These are phyloP conservation scores for Macropodus opercularis DNA, from an alignment of 2,797 vertebrate species.

Conservation along the genomic window DNA sequence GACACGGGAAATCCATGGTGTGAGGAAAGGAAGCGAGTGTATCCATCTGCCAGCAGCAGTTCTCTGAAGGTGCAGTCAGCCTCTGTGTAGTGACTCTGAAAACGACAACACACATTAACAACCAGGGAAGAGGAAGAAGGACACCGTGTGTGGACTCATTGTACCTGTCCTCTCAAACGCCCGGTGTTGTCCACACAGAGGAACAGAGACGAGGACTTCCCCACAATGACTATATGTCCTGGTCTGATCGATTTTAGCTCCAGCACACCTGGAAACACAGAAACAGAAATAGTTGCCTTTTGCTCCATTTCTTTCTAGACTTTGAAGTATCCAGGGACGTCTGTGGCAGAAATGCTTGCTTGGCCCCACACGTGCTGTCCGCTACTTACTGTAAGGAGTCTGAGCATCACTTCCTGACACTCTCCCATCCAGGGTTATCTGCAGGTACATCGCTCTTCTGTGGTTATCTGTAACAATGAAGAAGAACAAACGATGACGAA, in stretches of 20 bases:
- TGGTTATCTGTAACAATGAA: slow-evolving; percentile 69
- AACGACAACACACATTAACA: slow-evolving; percentile 1
- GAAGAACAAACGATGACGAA: slow-evolving; percentile 6
- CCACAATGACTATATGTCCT: slow-evolving; percentile 72
- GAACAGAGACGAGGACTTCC: slow-evolving; percentile 70
- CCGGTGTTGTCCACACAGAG: slow-evolving; percentile 77
- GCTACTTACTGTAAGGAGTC: slow-evolving; percentile 73
- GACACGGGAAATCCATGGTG: slow-evolving; percentile 70
- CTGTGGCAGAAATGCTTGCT: background rate
- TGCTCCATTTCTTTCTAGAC: background rate
- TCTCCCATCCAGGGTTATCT: slow-evolving; percentile 75
- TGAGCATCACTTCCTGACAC: slow-evolving; percentile 70
- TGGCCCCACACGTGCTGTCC: background rate
- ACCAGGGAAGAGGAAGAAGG: background rate
- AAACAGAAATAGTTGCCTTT: background rate
- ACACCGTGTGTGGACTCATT: slow-evolving; percentile 38
- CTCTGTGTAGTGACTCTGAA: slow-evolving; percentile 63
- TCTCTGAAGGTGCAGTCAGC: slow-evolving; percentile 80
- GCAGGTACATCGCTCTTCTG: slow-evolving; percentile 75
- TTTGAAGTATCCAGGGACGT: background rate
- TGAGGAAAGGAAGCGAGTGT: slow-evolving; percentile 77
- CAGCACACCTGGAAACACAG: slow-evolving; percentile 74
- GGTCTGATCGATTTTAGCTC: slow-evolving; percentile 73
- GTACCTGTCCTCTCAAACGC: slow-evolving; percentile 75
- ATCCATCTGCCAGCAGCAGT: slow-evolving; percentile 76